Base-by-base conservation (phyloP, 2,797 vertebrate species). In the Vireo griseus region DNA sequence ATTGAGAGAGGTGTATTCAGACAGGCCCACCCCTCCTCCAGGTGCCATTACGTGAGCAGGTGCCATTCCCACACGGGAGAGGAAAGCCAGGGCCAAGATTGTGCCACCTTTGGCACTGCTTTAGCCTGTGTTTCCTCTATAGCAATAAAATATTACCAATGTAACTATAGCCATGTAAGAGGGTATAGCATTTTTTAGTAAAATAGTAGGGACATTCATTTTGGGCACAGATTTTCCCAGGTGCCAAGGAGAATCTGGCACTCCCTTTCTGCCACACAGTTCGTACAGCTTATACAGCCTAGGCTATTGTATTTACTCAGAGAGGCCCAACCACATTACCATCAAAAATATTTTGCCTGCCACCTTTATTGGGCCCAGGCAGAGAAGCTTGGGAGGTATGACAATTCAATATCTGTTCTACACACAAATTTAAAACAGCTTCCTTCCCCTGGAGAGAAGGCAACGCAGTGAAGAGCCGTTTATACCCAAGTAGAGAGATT, bases 401-500 rank as follows among this genome's bases (percentile, higher is more conserved):
- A 92, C 73, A 82, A 86, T 80, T 88, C 82, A 91, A 0, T 74
- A 79, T 76, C 81, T 91, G 55, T 67, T 81, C 77, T 76, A 86
- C 31, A 88, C 57, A 81, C 20, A 68, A 52, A 88, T 83, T 63
- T 59, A 91, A 91, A 91, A 88, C 8, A 77, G 40, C 42, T 82
- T 95, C 47, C 68, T 82, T 55, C 39, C 79, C 59, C 59, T 44
- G 31, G 62, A 92, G 69, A 94, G 58, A 57, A 95, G 52, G 44
- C 44, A 90, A 52, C 17, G 4, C 0, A 1, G 69, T 85, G 77
- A 93, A 91, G 74, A 92, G 71, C 74, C 90, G 92, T 89, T 96
- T 94, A 90, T 83, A 86, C 72, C 67, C 90, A 83, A 69, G 65
- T 55, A 76, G 73, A 78, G 55, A 95, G 89, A 94, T 96, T 91